These are phyloP conservation scores for Tetramorium simillimum DNA, from an alignment of 1,140 invertebrate species.

Conservation along the genomic window DNA sequence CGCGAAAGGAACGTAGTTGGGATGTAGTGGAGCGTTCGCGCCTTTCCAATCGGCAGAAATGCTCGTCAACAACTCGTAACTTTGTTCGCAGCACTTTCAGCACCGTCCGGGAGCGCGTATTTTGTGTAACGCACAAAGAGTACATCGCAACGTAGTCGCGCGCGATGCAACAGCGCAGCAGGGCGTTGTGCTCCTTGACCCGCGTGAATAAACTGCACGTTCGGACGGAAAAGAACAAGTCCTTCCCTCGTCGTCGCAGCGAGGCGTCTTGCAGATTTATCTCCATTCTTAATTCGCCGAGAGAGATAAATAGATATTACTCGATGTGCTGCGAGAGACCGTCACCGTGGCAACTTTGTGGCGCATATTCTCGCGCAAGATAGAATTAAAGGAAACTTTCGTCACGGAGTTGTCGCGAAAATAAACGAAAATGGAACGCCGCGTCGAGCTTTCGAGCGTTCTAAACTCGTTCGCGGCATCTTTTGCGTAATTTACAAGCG, in stretches of 20 bases:
- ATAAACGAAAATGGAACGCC: not conserved
- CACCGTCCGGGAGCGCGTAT: not conserved
- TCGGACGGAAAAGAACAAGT: not conserved
- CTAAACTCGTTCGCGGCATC: not conserved
- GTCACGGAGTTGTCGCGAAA: not conserved
- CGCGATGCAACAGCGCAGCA: not conserved
- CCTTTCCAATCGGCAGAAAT: conserved; percentile 17
- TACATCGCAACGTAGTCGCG: not conserved
- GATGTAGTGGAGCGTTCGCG: not conserved
- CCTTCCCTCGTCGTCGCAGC: too few relatives aligned
- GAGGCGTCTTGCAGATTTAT: not conserved
- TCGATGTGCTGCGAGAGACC: not conserved
- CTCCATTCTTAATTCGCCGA: not conserved
- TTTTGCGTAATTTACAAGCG: conserved; percentile 3
- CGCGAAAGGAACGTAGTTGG: conserved; percentile 4
- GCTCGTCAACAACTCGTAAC: conserved; percentile 11
- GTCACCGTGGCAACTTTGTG: not conserved
- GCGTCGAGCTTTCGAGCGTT: not conserved
- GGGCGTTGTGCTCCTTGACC: not conserved
- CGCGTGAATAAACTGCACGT: not conserved
- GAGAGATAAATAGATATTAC: not conserved
- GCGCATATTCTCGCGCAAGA: not conserved
- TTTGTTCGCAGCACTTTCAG: conserved; percentile 3
- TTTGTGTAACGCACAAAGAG: not conserved
- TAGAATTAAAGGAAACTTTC: not conserved